Evolutionary conservation across 2,888 invertebrate genomes (phyloP).

Genomic region (Myopa testacea): DNA sequence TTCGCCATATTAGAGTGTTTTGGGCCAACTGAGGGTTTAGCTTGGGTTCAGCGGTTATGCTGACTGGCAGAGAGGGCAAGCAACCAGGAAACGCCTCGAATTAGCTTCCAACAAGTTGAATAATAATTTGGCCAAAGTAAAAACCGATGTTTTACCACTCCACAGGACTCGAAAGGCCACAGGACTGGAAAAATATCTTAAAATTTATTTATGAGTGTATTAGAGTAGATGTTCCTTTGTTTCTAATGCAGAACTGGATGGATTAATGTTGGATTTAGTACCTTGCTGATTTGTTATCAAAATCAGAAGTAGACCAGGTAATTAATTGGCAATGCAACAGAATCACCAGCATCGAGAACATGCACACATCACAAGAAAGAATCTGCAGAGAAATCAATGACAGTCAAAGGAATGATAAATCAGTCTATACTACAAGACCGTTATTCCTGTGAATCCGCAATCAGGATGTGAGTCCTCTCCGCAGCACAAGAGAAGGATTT

Average conservation of each 20-base stretch:
- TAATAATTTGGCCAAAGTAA: no score
- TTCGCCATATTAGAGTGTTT: slow-evolving; percentile 33
- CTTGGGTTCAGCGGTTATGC: no score
- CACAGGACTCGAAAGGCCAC: not conserved
- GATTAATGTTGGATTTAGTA: no score
- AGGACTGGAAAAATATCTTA: not conserved
- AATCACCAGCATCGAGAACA: not conserved
- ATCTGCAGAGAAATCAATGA: not conserved
- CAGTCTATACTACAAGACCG: slow-evolving; percentile 7
- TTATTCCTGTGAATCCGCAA: slow-evolving; percentile 32
- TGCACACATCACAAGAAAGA: not conserved
- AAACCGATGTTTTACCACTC: no score
- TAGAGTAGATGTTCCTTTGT: no score
- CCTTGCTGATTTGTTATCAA: no score
- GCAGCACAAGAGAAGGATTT: not conserved
- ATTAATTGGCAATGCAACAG: not conserved
- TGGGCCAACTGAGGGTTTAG: not conserved
- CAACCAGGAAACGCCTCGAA: no score
- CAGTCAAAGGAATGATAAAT: slow-evolving; percentile 37
- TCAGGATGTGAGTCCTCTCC: not conserved
- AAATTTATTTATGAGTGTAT: no score
- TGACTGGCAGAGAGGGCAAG: no score
- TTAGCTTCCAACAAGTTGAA: no score
- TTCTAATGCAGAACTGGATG: no score
- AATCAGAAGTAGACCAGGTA: no score